Percentiles rank a stretch among this genome's conserved stretches.
Conservation (phyloP, 2,113 vertebrate species). For the Forbesichthys agassizii region DNA sequence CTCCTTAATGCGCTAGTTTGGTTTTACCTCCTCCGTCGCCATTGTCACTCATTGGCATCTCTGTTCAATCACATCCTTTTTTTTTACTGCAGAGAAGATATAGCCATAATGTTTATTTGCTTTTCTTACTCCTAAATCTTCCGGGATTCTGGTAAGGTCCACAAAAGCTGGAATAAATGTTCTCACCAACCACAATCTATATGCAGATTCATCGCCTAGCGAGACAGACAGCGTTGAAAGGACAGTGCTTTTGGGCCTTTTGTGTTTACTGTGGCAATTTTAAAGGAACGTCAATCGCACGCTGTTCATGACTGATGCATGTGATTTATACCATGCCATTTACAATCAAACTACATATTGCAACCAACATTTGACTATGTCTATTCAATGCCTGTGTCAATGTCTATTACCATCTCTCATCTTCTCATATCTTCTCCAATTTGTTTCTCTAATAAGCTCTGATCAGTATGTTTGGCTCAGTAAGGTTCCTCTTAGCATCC, state of each 20-base stretch:
- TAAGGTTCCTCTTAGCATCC: not conserved
- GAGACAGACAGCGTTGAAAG: not conserved
- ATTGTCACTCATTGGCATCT: slow-evolving; percentile 1
- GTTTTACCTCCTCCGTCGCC: slow-evolving; percentile 11
- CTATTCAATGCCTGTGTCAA: not conserved
- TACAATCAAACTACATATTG: not conserved
- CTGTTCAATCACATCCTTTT: slow-evolving; percentile 1
- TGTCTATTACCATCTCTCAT: not conserved
- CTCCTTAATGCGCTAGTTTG: slow-evolving; percentile 3
- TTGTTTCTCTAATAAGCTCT: not conserved
- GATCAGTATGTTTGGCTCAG: not conserved
- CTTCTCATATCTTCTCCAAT: not conserved
- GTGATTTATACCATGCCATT: not conserved
- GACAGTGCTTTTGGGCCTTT: not conserved
- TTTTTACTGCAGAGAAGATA: slow-evolving; percentile 5
- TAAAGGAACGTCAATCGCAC: not conserved
- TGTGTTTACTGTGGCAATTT: not conserved
- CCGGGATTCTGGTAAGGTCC: too few relatives aligned
- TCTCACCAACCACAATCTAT: not conserved
- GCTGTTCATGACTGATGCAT: not conserved
- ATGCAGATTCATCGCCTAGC: not conserved
- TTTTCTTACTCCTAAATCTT: too few relatives aligned
- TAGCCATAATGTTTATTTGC: not conserved
- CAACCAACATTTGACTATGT: not conserved
- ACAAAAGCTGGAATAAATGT: not conserved